These are phyloP conservation scores for Hyphantria cunea DNA, from an alignment of 1,140 invertebrate genomes.

Conservation along the genomic window DNA sequence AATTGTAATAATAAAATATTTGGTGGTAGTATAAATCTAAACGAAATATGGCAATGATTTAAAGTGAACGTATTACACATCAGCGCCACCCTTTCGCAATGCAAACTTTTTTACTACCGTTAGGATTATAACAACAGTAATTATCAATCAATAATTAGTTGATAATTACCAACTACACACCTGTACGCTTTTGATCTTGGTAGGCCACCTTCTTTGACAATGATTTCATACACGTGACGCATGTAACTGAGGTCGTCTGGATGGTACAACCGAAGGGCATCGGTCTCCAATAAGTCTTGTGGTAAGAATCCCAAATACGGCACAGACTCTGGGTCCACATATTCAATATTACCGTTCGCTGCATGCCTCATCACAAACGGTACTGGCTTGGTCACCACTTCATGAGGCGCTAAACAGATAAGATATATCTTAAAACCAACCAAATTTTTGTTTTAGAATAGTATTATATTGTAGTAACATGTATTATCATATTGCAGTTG, in stretches of 20 bases:
- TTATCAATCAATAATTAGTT: too few species aligned
- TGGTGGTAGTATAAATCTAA: too few species aligned
- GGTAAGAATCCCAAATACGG: constrained; percentile 93
- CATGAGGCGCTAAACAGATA: constrained; percentile 83
- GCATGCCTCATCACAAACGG: constrained; percentile 90
- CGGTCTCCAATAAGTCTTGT: constrained; percentile 92
- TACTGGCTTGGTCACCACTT: constrained; percentile 66
- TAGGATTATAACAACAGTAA: too few species aligned
- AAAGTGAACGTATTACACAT: too few species aligned
- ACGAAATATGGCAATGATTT: too few species aligned
- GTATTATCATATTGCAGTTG: too few species aligned
- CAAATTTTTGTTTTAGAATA: constrained; percentile 3
- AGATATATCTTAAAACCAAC: too few species aligned
- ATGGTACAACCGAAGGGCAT: constrained; percentile 94
- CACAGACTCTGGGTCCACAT: constrained; percentile 90
- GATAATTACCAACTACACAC: constrained; percentile 30
- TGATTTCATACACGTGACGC: constrained; percentile 91
- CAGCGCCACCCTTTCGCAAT: too few species aligned
- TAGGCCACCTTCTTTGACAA: constrained; percentile 83
- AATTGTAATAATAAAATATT: too few species aligned
- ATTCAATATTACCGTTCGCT: constrained; percentile 87
- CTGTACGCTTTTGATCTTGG: constrained; percentile 89
- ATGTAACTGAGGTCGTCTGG: constrained; percentile 91
- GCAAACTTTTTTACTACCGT: too few species aligned
- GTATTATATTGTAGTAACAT: too few species aligned